Conservation (phyloP, 2,888 invertebrate species). For the Cosmia pyralina region DNA sequence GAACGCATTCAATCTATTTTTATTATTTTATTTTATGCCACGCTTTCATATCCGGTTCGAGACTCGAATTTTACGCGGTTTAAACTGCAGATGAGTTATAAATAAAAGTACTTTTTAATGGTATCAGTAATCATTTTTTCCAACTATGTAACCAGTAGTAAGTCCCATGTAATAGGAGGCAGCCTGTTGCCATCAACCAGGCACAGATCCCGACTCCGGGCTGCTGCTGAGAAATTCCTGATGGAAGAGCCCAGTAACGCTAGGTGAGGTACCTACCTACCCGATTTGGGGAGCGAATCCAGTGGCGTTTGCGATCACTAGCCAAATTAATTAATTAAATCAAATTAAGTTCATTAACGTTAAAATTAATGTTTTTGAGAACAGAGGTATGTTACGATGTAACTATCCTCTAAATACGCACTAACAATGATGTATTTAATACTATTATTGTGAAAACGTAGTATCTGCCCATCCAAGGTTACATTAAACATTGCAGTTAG, state of each 20-base stretch:
- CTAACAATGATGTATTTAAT: constrained; percentile 30
- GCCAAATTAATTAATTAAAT: background rate
- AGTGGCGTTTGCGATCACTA: background rate
- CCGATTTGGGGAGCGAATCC: fast-evolving
- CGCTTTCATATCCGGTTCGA: constrained; percentile 48
- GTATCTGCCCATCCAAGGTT: constrained; percentile 18
- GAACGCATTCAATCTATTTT: constrained; percentile 36
- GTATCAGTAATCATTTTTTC: background rate
- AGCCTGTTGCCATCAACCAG: no score
- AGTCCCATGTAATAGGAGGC: background rate
- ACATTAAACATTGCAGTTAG: constrained; percentile 11
- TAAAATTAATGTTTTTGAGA: background rate
- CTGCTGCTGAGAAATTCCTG: background rate
- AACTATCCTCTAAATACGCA: background rate
- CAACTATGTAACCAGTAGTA: background rate
- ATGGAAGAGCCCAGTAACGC: background rate
- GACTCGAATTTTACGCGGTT: constrained; percentile 2
- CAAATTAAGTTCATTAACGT: background rate
- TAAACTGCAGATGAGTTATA: background rate
- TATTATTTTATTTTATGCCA: constrained; percentile 33
- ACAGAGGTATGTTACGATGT: background rate
- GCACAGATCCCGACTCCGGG: background rate
- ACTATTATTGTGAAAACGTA: constrained; percentile 29
- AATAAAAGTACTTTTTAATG: background rate
- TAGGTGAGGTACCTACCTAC: background rate